Evolutionary conservation across 2,888 invertebrate species (phyloP).

Genomic region (Glyphotaelius pellucidus): DNA sequence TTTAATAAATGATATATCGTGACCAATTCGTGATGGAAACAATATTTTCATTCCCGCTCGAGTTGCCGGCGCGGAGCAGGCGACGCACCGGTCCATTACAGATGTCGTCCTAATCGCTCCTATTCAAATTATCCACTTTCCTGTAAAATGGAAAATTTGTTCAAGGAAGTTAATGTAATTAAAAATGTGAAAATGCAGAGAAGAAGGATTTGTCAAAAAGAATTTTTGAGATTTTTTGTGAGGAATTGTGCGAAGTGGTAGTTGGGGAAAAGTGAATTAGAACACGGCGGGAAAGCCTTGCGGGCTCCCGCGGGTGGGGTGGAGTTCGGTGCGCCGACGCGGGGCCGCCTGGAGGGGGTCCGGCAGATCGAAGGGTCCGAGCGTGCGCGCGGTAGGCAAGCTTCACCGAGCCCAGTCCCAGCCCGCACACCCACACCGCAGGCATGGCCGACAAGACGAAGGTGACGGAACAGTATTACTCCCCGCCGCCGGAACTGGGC

Average conservation of each 20-base stretch:
- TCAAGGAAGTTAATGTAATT: background rate
- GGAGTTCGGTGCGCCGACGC: slow-evolving; percentile 35
- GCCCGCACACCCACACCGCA: slow-evolving; percentile 70
- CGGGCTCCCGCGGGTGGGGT: background rate
- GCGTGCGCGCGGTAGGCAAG: slow-evolving; percentile 70
- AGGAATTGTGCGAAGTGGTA: background rate
- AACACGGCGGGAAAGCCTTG: slow-evolving; percentile 3
- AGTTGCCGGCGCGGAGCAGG: slow-evolving; percentile 6
- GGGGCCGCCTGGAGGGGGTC: slow-evolving; percentile 38
- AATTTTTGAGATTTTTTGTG: slow-evolving; percentile 14
- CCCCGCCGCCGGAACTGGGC: slow-evolving; percentile 88
- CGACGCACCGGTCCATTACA: slow-evolving; percentile 8
- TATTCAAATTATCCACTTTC: slow-evolving; percentile 18
- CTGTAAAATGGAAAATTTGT: background rate
- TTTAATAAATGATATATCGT: slow-evolving; percentile 31
- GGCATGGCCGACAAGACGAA: slow-evolving; percentile 89
- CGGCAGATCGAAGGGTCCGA: slow-evolving; percentile 67
- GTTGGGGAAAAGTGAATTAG: background rate
- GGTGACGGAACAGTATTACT: slow-evolving; percentile 85
- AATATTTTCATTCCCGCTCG: slow-evolving; percentile 3
- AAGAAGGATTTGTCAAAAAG: background rate
- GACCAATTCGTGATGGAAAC: background rate
- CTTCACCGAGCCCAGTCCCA: slow-evolving; percentile 57
- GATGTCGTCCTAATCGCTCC: slow-evolving; percentile 38
- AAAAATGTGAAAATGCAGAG: background rate